Evolutionary conservation across 2,888 invertebrate genomes (phyloP).

Genomic region (Troides oblongomaculatus): DNA sequence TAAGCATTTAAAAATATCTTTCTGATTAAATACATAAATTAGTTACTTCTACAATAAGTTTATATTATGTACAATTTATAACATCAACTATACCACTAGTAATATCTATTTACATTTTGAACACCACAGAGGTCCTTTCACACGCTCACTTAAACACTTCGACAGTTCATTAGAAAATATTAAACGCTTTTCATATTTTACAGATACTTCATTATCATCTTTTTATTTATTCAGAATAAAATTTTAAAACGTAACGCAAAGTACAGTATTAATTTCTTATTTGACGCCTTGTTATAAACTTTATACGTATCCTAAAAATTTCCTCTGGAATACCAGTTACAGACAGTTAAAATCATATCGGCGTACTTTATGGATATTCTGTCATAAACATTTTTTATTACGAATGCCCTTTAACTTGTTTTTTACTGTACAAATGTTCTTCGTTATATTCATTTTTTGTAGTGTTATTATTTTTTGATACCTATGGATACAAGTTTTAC

Average conservation of each 20-base stretch:
- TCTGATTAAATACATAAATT: neutral
- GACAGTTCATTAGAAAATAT: neutral
- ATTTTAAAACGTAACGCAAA: neutral
- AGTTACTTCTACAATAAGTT: neutral
- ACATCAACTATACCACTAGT: neutral
- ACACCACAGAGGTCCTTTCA: neutral
- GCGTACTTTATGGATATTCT: constrained; percentile 15
- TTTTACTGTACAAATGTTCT: constrained; percentile 2
- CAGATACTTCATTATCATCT: neutral
- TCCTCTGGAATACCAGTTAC: constrained; percentile 21
- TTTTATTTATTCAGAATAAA: neutral
- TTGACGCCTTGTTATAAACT: constrained; percentile 11
- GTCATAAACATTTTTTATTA: constrained; percentile 25
- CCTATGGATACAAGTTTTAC: too few relatives aligned
- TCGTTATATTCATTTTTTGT: neutral
- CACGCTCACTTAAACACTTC: neutral
- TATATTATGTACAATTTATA: neutral
- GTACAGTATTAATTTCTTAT: neutral
- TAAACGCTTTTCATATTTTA: neutral
- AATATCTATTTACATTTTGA: neutral
- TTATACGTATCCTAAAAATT: constrained; percentile 4
- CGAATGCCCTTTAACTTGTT: constrained; percentile 15
- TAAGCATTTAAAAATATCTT: neutral
- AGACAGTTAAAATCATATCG: constrained; percentile 20
- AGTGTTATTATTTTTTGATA: neutral